Conservation (phyloP, 1,140 invertebrate genomes). For the Drosophila tani region DNA sequence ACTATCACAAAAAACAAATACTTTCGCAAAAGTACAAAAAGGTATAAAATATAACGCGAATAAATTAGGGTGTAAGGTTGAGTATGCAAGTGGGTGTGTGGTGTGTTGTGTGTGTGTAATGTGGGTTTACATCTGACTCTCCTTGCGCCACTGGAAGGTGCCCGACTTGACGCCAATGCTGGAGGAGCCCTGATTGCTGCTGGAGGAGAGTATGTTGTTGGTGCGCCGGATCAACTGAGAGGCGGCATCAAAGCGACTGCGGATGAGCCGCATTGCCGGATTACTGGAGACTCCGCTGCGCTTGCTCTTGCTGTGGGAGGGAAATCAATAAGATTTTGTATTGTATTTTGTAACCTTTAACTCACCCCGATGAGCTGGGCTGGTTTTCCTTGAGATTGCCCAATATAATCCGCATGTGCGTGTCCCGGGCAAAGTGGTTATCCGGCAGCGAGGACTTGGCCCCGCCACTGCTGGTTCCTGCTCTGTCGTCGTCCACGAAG, state of each 20-base stretch:
- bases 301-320: conserved; percentile 87
- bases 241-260: conserved; percentile 89
- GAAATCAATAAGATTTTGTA: conserved; percentile 6
- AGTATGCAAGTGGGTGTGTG: conserved; percentile 57
- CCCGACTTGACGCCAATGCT: conserved; percentile 87
- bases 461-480: conserved; percentile 56
- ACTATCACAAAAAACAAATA: conserved; percentile 83
- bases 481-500: conserved; percentile 86
- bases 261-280: conserved; percentile 93
- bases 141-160: conserved; percentile 91
- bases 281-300: conserved; percentile 96
- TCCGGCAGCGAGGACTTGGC: conserved; percentile 84
- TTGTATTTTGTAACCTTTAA: too few species aligned
- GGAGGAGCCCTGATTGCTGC: conserved; percentile 83
- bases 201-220: conserved; percentile 85
- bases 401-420: conserved; percentile 95
- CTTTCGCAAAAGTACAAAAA: conserved; percentile 64
- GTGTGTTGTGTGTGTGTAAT: conserved; percentile 17
- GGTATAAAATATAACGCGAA: conserved; percentile 49
- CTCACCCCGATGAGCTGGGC: conserved; percentile 74
- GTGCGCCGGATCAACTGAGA: conserved; percentile 86
- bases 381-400: conserved; percentile 87
- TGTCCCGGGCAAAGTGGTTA: conserved; percentile 94
- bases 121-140: conserved; percentile 85
- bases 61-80: conserved; percentile 46